A percentile compares a stretch with the other conserved stretches of the same genome.
These are phyloP conservation scores for Platycheirus albimanus DNA, from an alignment of 2,888 invertebrate species.

Conservation along the genomic window DNA sequence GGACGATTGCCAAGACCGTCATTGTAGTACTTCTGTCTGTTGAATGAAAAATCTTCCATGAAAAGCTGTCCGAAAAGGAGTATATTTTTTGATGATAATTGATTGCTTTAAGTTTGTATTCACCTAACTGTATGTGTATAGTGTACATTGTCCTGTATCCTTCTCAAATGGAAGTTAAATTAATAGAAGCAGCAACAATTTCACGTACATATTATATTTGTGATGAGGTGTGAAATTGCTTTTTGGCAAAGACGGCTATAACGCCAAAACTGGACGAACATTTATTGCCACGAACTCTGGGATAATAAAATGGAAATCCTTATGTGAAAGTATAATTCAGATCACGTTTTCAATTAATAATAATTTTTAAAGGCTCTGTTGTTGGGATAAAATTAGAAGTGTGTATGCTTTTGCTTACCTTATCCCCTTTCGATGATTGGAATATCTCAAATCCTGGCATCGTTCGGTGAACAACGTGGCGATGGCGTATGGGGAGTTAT, in stretches of 20 bases:
- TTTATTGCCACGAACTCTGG: constrained; percentile 4
- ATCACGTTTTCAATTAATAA: constrained; percentile 34
- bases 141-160: too few relatives aligned
- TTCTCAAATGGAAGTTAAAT: neutral
- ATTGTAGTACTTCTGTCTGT: neutral
- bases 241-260: neutral
- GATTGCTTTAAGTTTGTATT: neutral
- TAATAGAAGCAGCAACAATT: neutral
- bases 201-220: neutral
- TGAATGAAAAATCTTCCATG: neutral
- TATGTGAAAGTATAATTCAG: neutral
- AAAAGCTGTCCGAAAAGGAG: too few relatives aligned
- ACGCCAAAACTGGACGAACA: neutral
- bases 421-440: neutral
- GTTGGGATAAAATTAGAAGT: neutral
- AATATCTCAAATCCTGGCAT: neutral
- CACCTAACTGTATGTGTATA: too few relatives aligned
- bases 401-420: neutral
- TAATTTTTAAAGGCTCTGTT: constrained; percentile 9
- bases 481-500: neutral
- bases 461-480: neutral
- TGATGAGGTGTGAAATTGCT: constrained; percentile 4
- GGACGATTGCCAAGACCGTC: neutral
- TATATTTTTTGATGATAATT: constrained; percentile 10
- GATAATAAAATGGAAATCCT: constrained; percentile 10